These are phyloP conservation scores for Periplaneta americana DNA, from an alignment of 1,140 invertebrate genomes.

Conservation along the genomic window DNA sequence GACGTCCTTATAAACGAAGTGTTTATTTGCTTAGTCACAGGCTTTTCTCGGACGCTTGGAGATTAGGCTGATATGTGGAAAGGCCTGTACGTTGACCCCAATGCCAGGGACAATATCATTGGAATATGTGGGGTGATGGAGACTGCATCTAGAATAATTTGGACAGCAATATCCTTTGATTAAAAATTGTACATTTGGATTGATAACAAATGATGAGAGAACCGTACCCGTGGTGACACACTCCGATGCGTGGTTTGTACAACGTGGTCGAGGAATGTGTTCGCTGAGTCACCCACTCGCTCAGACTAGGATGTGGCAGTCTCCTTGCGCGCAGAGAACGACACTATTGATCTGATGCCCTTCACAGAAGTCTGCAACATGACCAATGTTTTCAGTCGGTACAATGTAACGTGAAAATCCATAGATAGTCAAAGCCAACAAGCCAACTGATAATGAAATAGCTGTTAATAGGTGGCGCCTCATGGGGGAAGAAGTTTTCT, in stretches of 20 bases:
- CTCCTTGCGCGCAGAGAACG: conserved; percentile 70
- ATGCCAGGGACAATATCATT: neutral
- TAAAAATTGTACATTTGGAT: neutral
- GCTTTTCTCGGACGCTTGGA: too few relatives aligned
- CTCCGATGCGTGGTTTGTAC: neutral
- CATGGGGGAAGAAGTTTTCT: too few relatives aligned
- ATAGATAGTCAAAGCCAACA: neutral
- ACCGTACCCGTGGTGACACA: neutral
- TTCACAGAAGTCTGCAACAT: conserved; percentile 76
- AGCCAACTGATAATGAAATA: neutral
- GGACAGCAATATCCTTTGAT: neutral
- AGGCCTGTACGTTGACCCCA: too few relatives aligned
- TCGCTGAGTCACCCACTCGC: too few relatives aligned
- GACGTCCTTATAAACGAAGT: too few relatives aligned
- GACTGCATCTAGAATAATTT: neutral
- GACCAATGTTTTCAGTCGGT: conserved; percentile 5
- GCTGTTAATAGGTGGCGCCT: neutral
- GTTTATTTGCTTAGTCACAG: too few relatives aligned
- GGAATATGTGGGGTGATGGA: neutral
- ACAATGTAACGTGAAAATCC: neutral
- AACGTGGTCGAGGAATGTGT: neutral
- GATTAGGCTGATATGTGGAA: too few relatives aligned
- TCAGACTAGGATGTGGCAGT: conserved; percentile 30
- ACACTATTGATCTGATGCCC: conserved; percentile 80
- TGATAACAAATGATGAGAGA: neutral